A percentile compares a stretch with the other conserved stretches of the same genome.
phyloP scores from a whole-genome alignment of 2,797 vertebrate species.

The Megaceryle alcyon region DNA sequence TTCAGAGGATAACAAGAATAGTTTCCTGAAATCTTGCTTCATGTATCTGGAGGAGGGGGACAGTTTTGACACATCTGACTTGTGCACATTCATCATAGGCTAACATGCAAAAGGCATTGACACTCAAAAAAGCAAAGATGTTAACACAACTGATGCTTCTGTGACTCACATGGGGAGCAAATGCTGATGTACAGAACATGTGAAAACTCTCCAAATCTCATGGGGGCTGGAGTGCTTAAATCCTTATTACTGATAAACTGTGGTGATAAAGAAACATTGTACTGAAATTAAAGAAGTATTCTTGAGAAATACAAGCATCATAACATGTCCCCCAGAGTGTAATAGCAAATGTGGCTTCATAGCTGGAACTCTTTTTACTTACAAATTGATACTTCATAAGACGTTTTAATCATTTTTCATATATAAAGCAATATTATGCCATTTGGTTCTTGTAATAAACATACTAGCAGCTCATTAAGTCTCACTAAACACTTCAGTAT shows the following conservation, averaged over 20 bases:
- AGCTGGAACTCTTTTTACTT: conserved; percentile 2
- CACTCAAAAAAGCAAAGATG: neutral
- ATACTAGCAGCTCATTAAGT: conserved; percentile 33
- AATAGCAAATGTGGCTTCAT: neutral
- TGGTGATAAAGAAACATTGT: neutral
- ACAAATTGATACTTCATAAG: conserved; percentile 3
- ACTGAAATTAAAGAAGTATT: neutral
- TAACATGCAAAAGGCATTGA: neutral
- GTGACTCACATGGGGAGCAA: neutral
- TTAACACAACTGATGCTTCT: neutral
- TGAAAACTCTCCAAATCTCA: neutral
- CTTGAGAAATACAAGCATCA: neutral
- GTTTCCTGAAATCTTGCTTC: neutral
- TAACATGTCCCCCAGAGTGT: neutral
- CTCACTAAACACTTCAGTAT: conserved; percentile 23
- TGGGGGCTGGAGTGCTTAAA: neutral
- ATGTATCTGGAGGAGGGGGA: neutral
- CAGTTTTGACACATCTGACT: neutral
- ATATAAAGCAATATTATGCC: neutral
- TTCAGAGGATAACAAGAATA: neutral
- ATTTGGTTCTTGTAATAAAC: conserved; percentile 34
- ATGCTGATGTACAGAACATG: neutral
- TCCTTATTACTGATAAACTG: neutral
- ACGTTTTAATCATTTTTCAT: conserved; percentile 32
- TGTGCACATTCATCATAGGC: neutral